phyloP scores from a whole-genome alignment of 2,113 vertebrate species.

The Pygoscelis antarcticus region DNA sequence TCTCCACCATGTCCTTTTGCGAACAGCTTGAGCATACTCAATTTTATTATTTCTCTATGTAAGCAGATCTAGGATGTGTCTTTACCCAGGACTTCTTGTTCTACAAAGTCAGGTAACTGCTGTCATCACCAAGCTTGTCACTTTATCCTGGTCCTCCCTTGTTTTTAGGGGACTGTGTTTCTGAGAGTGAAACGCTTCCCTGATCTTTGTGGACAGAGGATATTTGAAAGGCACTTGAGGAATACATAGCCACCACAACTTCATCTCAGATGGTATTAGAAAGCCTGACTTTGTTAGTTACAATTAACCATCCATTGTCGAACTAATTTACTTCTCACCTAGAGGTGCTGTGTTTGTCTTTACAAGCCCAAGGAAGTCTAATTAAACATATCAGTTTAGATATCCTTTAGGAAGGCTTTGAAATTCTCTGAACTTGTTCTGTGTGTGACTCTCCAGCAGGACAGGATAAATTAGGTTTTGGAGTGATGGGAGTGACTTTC shows the following conservation, averaged over 20 bases:
- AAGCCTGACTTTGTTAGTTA: neutral
- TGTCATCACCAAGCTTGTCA: neutral
- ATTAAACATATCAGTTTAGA: neutral
- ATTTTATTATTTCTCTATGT: neutral
- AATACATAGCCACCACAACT: neutral
- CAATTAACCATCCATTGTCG: neutral
- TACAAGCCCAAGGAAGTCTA: neutral
- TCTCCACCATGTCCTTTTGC: neutral
- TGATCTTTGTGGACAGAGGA: neutral
- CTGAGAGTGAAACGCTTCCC: neutral
- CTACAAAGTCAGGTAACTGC: neutral
- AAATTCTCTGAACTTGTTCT: neutral
- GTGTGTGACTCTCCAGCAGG: neutral
- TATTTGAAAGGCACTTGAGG: neutral
- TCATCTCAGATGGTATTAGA: neutral
- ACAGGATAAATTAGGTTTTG: neutral
- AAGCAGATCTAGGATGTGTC: neutral
- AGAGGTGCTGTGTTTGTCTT: neutral
- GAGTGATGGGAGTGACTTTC: neutral
- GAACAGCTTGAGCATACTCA: neutral
- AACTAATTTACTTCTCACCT: neutral
- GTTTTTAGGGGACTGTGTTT: neutral
- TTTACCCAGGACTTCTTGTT: neutral
- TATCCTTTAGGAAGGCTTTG: neutral
- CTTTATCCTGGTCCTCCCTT: neutral